Percentiles rank a stretch among this genome's conserved stretches.
phyloP scores from a whole-genome alignment of 2,113 vertebrate species.

The Proteles cristata region DNA sequence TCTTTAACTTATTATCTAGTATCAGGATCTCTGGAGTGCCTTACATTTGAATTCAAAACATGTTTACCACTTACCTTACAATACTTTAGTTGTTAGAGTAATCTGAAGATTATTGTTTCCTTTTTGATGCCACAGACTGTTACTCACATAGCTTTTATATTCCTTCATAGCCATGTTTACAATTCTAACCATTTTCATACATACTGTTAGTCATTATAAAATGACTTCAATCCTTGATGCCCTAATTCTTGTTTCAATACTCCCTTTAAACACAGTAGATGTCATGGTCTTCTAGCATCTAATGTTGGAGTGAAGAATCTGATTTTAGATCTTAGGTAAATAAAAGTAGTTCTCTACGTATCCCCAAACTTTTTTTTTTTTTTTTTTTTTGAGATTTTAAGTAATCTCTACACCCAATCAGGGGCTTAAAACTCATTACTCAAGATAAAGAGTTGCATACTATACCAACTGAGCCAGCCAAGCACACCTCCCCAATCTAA shows the following conservation, averaged over 20 bases:
- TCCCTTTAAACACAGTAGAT: not conserved
- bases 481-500: not conserved
- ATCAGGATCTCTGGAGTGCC: not conserved
- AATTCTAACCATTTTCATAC: not conserved
- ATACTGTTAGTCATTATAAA: slow-evolving; percentile 4
- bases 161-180: not conserved
- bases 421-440: too few relatives aligned
- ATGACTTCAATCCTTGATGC: not conserved
- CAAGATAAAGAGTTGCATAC: too few relatives aligned
- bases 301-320: not conserved
- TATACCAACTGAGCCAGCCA: too few relatives aligned
- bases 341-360: not conserved
- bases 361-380: not conserved
- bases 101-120: not conserved
- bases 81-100: not conserved
- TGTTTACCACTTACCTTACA: not conserved
- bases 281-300: not conserved
- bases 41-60: not conserved
- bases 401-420: too few relatives aligned
- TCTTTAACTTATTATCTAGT: not conserved
- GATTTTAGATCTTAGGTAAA: not conserved
- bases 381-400: too few relatives aligned
- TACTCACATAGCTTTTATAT: not conserved
- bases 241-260: slow-evolving; percentile 1
- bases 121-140: not conserved